Evolutionary conservation across 2,888 invertebrate genomes (phyloP), one percentile per base, ranked within the genome.

Genomic region (Drosophila kanekoi): DNA sequence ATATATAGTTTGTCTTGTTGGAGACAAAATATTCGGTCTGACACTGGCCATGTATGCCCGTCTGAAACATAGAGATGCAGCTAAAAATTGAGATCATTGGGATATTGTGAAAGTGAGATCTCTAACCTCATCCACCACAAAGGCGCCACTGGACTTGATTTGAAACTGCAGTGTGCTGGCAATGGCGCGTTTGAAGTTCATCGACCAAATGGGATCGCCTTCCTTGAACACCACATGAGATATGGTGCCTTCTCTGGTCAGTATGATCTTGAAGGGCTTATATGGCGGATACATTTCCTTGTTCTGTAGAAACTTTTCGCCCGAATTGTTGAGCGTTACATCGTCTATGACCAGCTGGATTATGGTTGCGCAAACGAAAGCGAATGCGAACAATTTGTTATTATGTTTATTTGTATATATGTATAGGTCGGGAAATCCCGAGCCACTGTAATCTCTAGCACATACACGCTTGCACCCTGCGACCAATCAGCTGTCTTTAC

Each of bases 181-280:
- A 45, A 96, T 93, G 1, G 95, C 95, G 51, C 95, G 92, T 87
- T 95, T 95, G 59, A 96, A 93, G 85, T 96, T 96, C 20, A 94
- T 94, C 0, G 94, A 93, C 95, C 95, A 96, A 1, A 93, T 92
- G 0, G 95, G 94, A 78, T 95, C 95, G 28, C 90, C 89, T 3
- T 93, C 91, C 70, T 92, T 92, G 58, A 92, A 92, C 18, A 91
- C 76, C 69, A 92, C 74, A 78, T 92, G 90, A 4, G 91, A 90
- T 23, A 92, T 91, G 9, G 89, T 89, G 3, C 92, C 91, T n/a
- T 92, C 90, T 20, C 82, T 64, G n/a, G 88, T 91, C 3, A 92
- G 81, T 1, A 89, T 86, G 33, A 92, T 91, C 79, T 91, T 92
- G 52, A 92, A 92, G 11, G 92, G 92, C 47, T 92, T 92, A 49